Conservation (phyloP, 2,113 vertebrate genomes). For the Melospiza georgiana region DNA sequence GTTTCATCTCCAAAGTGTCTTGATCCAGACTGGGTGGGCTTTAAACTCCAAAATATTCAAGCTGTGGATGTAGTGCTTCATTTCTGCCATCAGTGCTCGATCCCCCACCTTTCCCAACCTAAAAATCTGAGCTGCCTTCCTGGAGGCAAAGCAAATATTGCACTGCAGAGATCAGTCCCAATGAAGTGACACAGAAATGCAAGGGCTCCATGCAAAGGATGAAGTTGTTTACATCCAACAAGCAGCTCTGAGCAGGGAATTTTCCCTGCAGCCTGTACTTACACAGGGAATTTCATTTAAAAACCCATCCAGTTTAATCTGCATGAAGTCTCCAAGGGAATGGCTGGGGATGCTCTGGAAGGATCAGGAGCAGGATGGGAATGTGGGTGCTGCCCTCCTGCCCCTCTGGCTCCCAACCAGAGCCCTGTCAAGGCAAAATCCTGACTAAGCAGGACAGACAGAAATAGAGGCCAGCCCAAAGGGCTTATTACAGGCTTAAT, state of each 20-base stretch:
- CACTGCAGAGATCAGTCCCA: neutral
- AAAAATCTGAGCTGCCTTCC: neutral
- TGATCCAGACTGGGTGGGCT: neutral
- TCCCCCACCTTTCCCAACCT: neutral
- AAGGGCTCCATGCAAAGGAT: neutral
- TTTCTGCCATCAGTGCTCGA: neutral
- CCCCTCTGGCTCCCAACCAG: neutral
- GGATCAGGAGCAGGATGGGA: neutral
- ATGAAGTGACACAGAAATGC: neutral
- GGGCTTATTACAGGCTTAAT: neutral
- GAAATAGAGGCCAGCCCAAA: neutral
- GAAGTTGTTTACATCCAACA: neutral
- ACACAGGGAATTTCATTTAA: neutral
- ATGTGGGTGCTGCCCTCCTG: neutral
- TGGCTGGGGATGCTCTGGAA: neutral
- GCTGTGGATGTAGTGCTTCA: accelerated
- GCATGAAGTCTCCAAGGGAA: neutral
- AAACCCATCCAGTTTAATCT: neutral
- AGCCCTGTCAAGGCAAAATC: neutral
- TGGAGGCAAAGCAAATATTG: neutral
- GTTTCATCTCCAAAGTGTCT: neutral
- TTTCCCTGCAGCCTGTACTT: neutral
- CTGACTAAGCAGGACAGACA: neutral
- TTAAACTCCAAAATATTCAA: neutral
- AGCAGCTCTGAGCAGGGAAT: neutral